A percentile compares a stretch with the other conserved stretches of the same genome.
phyloP scores from a whole-genome alignment of 2,113 vertebrate species.

The Mesembrinibis cayennensis region DNA sequence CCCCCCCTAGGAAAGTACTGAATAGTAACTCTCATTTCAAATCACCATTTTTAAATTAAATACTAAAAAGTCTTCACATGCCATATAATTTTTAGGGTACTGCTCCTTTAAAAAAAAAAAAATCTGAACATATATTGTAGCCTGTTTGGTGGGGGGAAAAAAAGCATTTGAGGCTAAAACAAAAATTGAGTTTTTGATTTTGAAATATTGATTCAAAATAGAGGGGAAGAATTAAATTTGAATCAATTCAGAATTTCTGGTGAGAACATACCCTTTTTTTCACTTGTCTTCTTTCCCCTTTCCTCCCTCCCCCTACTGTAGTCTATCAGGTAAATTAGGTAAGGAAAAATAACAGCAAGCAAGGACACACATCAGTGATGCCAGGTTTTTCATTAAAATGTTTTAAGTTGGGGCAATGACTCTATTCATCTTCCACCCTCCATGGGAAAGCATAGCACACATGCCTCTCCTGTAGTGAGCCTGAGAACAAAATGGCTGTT shows the following conservation, averaged over 20 bases:
- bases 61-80: not conserved
- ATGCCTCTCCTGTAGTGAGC: not conserved
- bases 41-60: not conserved
- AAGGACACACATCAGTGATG: conserved; percentile 34
- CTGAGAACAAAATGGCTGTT: not conserved
- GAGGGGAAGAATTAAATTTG: conserved; percentile 30
- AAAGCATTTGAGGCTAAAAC: not conserved
- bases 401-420: conserved; percentile 41
- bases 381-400: conserved; percentile 44
- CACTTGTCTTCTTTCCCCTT: not conserved
- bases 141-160: not conserved
- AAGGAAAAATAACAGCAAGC: conserved; percentile 34
- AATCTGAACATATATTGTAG: not conserved
- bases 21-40: not conserved
- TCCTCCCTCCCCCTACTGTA: not conserved
- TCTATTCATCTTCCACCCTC: conserved; percentile 38
- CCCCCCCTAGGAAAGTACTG: not conserved
- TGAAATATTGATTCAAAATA: conserved; percentile 47
- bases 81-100: conserved; percentile 22
- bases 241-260: conserved; percentile 31
- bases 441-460: rapidly evolving
- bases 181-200: conserved; percentile 14
- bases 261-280: conserved; percentile 13
- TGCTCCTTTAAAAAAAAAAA: not conserved
- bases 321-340: conserved; percentile 45